A percentile compares a stretch with the other conserved stretches of the same genome.
Evolutionary conservation across 2,888 invertebrate species (phyloP).

Genomic region (Pristionchus japonicus): DNA sequence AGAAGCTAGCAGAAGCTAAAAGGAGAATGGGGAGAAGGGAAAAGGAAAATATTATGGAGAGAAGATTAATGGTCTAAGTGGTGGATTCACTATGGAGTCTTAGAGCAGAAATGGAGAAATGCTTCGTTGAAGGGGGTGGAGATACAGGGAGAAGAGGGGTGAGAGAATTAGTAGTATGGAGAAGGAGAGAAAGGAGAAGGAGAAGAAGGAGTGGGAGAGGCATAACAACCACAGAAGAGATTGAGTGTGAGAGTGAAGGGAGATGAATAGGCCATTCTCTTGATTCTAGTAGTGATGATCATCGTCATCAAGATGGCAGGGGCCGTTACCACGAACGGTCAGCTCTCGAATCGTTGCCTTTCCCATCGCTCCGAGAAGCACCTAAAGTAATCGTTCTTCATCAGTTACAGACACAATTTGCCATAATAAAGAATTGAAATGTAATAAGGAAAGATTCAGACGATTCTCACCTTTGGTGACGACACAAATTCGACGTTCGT

Average conservation of each 20-base stretch:
- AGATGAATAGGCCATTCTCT: background rate
- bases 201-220: background rate
- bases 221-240: constrained; percentile 18
- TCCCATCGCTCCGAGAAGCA: constrained; percentile 71
- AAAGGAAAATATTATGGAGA: constrained; percentile 16
- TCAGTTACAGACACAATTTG: background rate
- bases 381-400: constrained; percentile 51
- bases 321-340: constrained; percentile 50
- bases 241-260: constrained; percentile 1
- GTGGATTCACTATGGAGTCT: constrained; percentile 14
- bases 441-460: too few relatives aligned
- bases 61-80: constrained; percentile 37
- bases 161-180: constrained; percentile 24
- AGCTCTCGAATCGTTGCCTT: constrained; percentile 67
- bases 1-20: background rate
- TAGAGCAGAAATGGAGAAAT: background rate
- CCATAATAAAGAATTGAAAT: too few relatives aligned
- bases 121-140: background rate
- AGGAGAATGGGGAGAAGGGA: background rate
- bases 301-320: constrained; percentile 21
- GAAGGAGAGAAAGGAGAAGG: background rate
- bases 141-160: background rate
- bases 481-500: constrained; percentile 64
- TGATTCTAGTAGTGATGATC: background rate
- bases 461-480: constrained; percentile 57